phyloP scores from a whole-genome alignment of 2,888 invertebrate species.

The Didymodactylos carnosus region DNA sequence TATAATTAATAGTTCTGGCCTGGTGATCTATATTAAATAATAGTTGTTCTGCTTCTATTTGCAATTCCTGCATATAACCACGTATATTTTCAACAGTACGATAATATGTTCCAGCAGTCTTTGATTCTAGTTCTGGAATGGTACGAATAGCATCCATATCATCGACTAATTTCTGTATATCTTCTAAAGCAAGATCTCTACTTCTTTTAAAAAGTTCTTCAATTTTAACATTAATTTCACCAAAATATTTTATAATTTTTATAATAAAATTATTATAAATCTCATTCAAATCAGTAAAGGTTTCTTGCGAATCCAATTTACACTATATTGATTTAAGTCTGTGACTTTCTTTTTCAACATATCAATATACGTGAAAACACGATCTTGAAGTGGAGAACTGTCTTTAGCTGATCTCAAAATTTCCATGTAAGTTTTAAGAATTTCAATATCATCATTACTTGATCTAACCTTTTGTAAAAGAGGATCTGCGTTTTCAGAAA shows the following conservation, averaged over 20 bases:
- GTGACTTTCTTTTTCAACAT: too few relatives aligned
- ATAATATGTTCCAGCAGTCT: neutral
- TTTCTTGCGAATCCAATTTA: too few relatives aligned
- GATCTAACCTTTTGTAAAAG: neutral
- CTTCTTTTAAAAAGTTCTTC: neutral
- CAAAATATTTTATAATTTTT: neutral
- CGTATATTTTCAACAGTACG: neutral
- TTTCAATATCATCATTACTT: neutral
- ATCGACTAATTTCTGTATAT: neutral
- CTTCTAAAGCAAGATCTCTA: too few relatives aligned
- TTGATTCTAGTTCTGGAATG: neutral
- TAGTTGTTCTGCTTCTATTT: neutral
- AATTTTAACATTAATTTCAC: neutral
- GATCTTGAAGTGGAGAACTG: neutral
- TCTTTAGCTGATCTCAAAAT: neutral
- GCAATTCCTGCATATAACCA: neutral
- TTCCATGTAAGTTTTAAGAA: neutral
- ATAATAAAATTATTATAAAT: neutral
- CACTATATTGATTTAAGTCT: too few relatives aligned
- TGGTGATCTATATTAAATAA: neutral
- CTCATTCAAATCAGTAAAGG: neutral
- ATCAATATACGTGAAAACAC: too few relatives aligned
- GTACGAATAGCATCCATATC: neutral
- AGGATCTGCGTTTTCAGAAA: neutral
- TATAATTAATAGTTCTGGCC: neutral